These are phyloP conservation scores for Ostrea denselamellosa DNA, from an alignment of 1,140 invertebrate genomes.

Conservation along the genomic window DNA sequence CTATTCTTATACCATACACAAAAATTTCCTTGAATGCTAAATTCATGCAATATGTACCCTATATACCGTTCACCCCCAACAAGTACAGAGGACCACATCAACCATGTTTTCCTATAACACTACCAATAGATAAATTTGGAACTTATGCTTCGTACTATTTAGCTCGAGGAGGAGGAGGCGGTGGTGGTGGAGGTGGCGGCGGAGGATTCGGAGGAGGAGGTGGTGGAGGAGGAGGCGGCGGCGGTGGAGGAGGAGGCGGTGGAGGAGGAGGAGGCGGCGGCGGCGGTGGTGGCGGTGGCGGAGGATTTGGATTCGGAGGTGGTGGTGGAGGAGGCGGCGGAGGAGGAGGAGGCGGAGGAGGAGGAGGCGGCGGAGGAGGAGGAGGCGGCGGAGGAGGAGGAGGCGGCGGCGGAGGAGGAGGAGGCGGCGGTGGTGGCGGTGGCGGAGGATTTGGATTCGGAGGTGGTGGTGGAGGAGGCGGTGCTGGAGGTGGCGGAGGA, in stretches of 20 bases:
- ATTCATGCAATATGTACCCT: not conserved
- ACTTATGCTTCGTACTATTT: not conserved
- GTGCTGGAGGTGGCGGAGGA: not conserved
- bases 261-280: not conserved
- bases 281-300: not conserved
- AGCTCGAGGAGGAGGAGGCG: not conserved
- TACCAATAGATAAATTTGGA: not conserved
- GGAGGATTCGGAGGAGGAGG: conserved; percentile 2
- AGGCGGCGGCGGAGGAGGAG: not conserved
- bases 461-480: not conserved
- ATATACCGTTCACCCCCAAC: not conserved
- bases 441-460: not conserved
- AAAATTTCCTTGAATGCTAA: not conserved
- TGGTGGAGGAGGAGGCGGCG: not conserved
- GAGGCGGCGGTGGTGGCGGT: not conserved
- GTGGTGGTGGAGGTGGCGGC: not conserved
- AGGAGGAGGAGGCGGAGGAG: not conserved
- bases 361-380: not conserved
- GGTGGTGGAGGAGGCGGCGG: not conserved
- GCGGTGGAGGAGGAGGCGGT: not conserved
- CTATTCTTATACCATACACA: not conserved
- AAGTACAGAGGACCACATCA: not conserved
- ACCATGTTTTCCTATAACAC: not conserved
- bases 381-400: not conserved
- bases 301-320: not conserved